A percentile compares a stretch with the other conserved stretches of the same genome.
Evolutionary conservation across 64 coral and sea anemone species (phyloP).

Genomic region (Porites lutea): DNA sequence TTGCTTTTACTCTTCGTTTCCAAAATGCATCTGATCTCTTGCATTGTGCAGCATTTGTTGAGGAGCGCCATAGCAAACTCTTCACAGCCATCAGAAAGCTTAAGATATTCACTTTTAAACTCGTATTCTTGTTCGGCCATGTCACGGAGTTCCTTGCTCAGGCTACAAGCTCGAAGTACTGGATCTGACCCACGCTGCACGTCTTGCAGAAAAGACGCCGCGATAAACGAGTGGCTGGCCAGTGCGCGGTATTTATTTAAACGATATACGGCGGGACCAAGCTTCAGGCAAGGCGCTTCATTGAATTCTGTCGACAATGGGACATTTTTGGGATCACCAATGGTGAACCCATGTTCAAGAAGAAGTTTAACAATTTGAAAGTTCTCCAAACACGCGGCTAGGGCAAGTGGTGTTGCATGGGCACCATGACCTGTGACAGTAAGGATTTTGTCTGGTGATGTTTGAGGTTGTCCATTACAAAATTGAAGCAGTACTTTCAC

Average conservation of each 20-base stretch:
- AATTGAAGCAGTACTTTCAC: conserved; percentile 9
- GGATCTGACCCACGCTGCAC: not conserved
- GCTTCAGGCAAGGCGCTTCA: not conserved
- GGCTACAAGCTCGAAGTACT: not conserved
- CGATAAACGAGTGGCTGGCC: not conserved
- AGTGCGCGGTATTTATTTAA: not conserved
- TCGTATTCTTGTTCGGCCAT: not conserved
- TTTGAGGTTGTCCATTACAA: not conserved
- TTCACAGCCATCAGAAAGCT: conserved; percentile 4
- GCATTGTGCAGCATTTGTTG: conserved; percentile 22
- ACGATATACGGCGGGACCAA: not conserved
- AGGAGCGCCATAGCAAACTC: conserved; percentile 24
- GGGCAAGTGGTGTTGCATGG: not conserved
- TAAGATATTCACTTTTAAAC: conserved; percentile 14
- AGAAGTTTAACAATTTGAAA: conserved; percentile 20
- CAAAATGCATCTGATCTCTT: conserved; percentile 38
- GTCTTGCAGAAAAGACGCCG: conserved; percentile 33
- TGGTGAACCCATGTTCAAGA: not conserved
- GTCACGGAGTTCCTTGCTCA: not conserved
- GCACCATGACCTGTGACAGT: not conserved
- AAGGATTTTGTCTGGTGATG: not conserved
- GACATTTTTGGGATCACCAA: not conserved
- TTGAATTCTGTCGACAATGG: not conserved
- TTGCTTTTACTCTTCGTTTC: not conserved
- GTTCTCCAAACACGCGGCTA: conserved; percentile 22